Evolutionary conservation across 2,797 vertebrate genomes (phyloP).

Genomic region (Characodon lateralis): DNA sequence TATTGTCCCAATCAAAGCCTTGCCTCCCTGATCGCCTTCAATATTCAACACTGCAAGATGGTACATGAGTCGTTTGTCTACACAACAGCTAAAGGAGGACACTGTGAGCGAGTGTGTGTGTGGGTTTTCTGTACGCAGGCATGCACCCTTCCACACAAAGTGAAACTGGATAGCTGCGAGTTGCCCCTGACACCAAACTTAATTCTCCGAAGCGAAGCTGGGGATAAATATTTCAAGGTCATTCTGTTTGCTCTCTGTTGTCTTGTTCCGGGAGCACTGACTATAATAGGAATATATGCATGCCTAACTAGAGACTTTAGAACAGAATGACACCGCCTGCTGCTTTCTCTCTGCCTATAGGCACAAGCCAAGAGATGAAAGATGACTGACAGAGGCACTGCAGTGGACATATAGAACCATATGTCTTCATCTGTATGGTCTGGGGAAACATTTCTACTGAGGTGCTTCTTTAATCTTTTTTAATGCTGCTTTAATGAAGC

Average conservation of each 20-base stretch:
- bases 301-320: slow-evolving; percentile 77
- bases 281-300: slow-evolving; percentile 81
- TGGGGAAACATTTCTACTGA: slow-evolving; percentile 2
- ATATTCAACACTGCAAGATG: slow-evolving; percentile 86
- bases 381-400: slow-evolving; percentile 57
- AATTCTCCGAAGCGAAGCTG: slow-evolving; percentile 80
- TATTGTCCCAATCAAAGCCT: slow-evolving; percentile 86
- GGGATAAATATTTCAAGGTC: slow-evolving; percentile 85
- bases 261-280: slow-evolving; percentile 77
- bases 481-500: slow-evolving; percentile 18
- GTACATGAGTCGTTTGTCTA: slow-evolving; percentile 78
- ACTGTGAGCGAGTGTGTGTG: slow-evolving; percentile 26
- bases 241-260: slow-evolving; percentile 80
- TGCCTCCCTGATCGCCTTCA: slow-evolving; percentile 79
- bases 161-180: slow-evolving; percentile 68
- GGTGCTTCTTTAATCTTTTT: slow-evolving; percentile 9
- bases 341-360: slow-evolving; percentile 69
- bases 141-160: slow-evolving; percentile 56
- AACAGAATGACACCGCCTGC: slow-evolving; percentile 70
- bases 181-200: slow-evolving; percentile 78
- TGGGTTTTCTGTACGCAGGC: slow-evolving; percentile 27
- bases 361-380: slow-evolving; percentile 67
- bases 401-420: slow-evolving; percentile 58
- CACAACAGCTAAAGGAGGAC: slow-evolving; percentile 55
- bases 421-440: slow-evolving; percentile 32